Evolutionary conservation across 2,888 invertebrate genomes (phyloP), one percentile per base, ranked within the genome.

Genomic region (Argyra leucocephala): DNA sequence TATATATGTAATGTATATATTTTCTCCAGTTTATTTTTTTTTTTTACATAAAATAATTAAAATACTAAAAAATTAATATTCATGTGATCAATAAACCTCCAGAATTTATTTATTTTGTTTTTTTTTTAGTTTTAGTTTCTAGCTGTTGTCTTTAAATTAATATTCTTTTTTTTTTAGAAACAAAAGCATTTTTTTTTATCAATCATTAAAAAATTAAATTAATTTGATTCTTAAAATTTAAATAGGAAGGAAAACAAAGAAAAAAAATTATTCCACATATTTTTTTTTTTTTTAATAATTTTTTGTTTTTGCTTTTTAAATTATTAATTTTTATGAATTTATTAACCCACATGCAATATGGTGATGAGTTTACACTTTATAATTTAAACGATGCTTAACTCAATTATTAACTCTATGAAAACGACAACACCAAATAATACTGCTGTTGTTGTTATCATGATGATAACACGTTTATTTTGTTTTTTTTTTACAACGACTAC

Each of bases 291-390:
- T 48, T 48, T 48, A 1, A 12, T 18, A 15, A 12, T 48, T 18
- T 18, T 48, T 18, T 48, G 12, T 18, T 48, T 48, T 48, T 48
- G 31, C 31, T 31, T 31, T 31, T 31, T n/a, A n/a, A n/a, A 31
- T 31, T 31, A 31, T 48, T 31, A 48, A 48, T 48, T 48, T 48
- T 48, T 48, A 48, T 48, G 48, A 48, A 48, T 48, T 48, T 18
- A 48, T 48, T 48, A 48, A 48, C 48, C 48, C 48, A 48, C 48
- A 48, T 48, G 48, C 48, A 18, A 48, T 48, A 9, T n/a, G 48
- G 18, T 48, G 48, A 48, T 48, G 48, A 48, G 2, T 48, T 48
- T 48, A 48, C 48, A 48, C 48, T 48, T 48, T 48, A 48, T 6
- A 31, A 10, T 6, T 31, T 6, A 10, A 1, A 10, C 12, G 1